Conservation (phyloP, 1,140 invertebrate species). For the Radopholus similis region DNA sequence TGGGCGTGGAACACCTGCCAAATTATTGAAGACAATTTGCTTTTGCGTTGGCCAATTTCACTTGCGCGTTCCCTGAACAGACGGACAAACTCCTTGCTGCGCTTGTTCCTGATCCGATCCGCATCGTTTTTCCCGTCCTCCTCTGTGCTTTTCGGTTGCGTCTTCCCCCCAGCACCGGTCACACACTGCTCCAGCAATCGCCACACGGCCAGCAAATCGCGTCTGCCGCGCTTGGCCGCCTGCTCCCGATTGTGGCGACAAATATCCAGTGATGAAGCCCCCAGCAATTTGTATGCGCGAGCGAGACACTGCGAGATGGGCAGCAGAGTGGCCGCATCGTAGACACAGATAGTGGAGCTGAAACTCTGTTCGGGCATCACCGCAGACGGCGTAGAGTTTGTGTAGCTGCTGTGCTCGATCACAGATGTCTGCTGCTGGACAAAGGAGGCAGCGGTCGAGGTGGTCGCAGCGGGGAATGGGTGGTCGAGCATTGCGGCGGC, state of each 20-base stretch:
- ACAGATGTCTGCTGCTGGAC: slow-evolving; percentile 8
- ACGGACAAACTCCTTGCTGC: background rate
- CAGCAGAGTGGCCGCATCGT: slow-evolving; percentile 17
- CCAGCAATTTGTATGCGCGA: slow-evolving; percentile 21
- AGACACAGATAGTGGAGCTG: slow-evolving; percentile 21
- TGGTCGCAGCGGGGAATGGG: background rate
- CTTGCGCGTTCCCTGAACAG: background rate
- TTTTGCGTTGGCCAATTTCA: background rate
- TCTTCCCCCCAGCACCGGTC: background rate
- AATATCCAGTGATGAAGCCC: slow-evolving; percentile 14
- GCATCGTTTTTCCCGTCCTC: too few relatives aligned
- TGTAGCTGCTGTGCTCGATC: background rate
- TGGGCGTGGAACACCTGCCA: background rate
- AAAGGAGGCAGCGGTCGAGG: background rate
- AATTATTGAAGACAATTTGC: background rate
- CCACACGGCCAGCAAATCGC: slow-evolving; percentile 26
- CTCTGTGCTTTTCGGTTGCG: too few relatives aligned
- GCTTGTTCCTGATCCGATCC: too few relatives aligned
- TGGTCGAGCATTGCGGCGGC: too few relatives aligned
- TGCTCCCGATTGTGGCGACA: slow-evolving; percentile 30
- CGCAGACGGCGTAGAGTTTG: background rate
- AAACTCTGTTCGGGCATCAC: slow-evolving; percentile 30
- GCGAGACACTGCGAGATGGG: slow-evolving; percentile 22
- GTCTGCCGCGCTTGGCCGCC: background rate
- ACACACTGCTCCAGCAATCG: slow-evolving; percentile 26